Percentiles rank a stretch among this genome's conserved stretches.
phyloP scores from a whole-genome alignment of 2,888 invertebrate species.

The Villa cingulata region DNA sequence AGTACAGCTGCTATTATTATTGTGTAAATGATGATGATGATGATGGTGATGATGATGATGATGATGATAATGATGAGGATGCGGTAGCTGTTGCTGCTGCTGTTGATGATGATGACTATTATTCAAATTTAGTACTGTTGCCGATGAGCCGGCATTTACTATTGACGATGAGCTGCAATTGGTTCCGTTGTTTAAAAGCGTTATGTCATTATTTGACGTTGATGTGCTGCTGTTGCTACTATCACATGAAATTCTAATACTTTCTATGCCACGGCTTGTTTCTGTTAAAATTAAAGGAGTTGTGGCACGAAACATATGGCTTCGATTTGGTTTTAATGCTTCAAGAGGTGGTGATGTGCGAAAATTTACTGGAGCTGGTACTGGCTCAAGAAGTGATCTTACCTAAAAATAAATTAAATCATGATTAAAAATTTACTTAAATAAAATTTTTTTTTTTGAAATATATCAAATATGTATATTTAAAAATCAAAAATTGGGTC shows the following conservation, averaged over 20 bases:
- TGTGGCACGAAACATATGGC: constrained; percentile 33
- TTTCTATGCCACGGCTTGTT: constrained; percentile 37
- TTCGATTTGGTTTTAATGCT: constrained; percentile 61
- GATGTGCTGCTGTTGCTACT: constrained; percentile 24
- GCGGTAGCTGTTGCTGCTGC: constrained; percentile 4
- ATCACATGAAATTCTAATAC: constrained; percentile 38
- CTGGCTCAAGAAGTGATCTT: constrained; percentile 45
- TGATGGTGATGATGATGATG: constrained; percentile 6
- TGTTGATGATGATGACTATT: background rate
- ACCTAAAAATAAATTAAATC: constrained; percentile 32
- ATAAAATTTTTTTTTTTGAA: background rate
- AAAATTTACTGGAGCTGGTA: constrained; percentile 78
- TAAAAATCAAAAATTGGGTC: too few relatives aligned
- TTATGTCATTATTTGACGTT: background rate
- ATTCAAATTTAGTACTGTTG: background rate
- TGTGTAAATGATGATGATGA: constrained; percentile 6
- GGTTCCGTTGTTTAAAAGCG: background rate
- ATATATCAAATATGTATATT: background rate
- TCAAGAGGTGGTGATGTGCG: constrained; percentile 82
- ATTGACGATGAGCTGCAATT: background rate
- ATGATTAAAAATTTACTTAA: background rate
- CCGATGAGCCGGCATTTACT: constrained; percentile 24
- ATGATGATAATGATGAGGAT: constrained; percentile 6
- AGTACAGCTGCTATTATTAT: constrained; percentile 23
- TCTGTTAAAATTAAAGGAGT: constrained; percentile 37